Percentiles rank a stretch among this genome's conserved stretches.
Conservation (phyloP, 2,888 invertebrate genomes). For the Acholoe squamosa region DNA sequence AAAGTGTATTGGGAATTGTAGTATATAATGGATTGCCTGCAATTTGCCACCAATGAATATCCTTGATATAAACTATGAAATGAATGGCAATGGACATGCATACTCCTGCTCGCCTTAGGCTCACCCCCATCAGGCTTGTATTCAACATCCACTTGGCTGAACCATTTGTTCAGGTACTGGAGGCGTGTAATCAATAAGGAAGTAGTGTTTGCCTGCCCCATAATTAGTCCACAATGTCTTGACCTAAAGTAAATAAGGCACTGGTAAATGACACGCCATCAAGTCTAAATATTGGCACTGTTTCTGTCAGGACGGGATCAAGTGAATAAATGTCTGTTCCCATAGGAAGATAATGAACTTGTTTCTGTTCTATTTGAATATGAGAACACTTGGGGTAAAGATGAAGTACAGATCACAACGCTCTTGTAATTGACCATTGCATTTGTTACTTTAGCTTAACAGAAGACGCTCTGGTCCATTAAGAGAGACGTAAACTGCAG, state of each 20-base stretch:
- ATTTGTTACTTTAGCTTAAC: no score
- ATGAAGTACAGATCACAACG: no score
- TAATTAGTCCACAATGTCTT: constrained; percentile 24
- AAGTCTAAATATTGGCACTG: background rate
- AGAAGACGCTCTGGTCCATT: no score
- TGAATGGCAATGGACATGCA: background rate
- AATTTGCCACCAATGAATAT: no score
- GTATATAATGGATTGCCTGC: no score
- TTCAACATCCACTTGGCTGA: background rate
- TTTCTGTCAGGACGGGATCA: background rate
- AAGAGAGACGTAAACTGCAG: no score
- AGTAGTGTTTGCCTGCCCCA: background rate
- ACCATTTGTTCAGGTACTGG: background rate
- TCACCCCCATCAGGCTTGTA: background rate
- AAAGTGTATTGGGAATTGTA: no score
- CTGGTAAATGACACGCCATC: background rate
- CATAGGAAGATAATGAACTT: background rate
- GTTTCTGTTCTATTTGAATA: background rate
- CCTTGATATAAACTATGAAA: no score
- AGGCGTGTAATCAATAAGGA: constrained; percentile 6
- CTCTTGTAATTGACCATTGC: no score
- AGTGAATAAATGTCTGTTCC: background rate
- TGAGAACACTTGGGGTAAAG: no score
- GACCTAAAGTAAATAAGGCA: constrained; percentile 7
- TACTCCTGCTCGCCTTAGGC: background rate